A percentile compares a stretch with the other conserved stretches of the same genome.
phyloP scores from a whole-genome alignment of 2,797 vertebrate species.

The Anableps anableps region DNA sequence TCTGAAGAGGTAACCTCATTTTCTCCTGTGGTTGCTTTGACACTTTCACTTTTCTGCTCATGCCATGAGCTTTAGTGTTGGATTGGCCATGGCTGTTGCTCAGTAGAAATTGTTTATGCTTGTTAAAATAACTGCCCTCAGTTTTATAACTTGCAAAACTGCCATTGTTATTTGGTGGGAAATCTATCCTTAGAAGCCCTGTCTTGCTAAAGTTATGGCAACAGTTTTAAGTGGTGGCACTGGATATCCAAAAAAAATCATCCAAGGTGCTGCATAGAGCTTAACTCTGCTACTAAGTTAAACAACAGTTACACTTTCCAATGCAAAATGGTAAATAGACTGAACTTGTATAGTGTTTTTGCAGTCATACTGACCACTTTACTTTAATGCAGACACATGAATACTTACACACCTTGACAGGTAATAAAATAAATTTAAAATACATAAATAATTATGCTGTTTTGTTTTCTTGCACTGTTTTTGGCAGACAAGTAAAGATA shows the following conservation, averaged over 20 bases:
- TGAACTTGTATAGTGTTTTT: too few species aligned
- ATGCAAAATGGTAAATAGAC: too few species aligned
- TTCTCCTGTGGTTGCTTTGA: slow-evolving; percentile 58
- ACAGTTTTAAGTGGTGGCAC: slow-evolving; percentile 82
- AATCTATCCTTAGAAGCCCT: slow-evolving; percentile 80
- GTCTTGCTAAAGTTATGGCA: slow-evolving; percentile 74
- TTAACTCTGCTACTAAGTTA: slow-evolving; percentile 89
- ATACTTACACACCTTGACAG: slow-evolving; percentile 69
- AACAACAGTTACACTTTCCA: slow-evolving; percentile 82
- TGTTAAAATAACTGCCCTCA: slow-evolving; percentile 81
- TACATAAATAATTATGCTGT: slow-evolving; percentile 86
- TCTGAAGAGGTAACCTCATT: slow-evolving; percentile 67
- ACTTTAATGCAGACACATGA: slow-evolving; percentile 7
- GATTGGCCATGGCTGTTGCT: slow-evolving; percentile 74
- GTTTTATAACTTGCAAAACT: slow-evolving; percentile 81
- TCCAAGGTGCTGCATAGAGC: slow-evolving; percentile 82
- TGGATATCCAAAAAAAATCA: slow-evolving; percentile 85
- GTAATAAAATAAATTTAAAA: slow-evolving; percentile 89
- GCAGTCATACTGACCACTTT: too few species aligned
- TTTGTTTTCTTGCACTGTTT: slow-evolving; percentile 33
- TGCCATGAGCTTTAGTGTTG: slow-evolving; percentile 77
- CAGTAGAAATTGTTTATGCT: slow-evolving; percentile 82
- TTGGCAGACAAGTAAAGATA: slow-evolving; percentile 75
- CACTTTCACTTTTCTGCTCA: slow-evolving; percentile 72
- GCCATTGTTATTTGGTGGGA: slow-evolving; percentile 77